These are phyloP conservation scores for Styela clava DNA, from an alignment of 23 tunicate species.

Conservation along the genomic window DNA sequence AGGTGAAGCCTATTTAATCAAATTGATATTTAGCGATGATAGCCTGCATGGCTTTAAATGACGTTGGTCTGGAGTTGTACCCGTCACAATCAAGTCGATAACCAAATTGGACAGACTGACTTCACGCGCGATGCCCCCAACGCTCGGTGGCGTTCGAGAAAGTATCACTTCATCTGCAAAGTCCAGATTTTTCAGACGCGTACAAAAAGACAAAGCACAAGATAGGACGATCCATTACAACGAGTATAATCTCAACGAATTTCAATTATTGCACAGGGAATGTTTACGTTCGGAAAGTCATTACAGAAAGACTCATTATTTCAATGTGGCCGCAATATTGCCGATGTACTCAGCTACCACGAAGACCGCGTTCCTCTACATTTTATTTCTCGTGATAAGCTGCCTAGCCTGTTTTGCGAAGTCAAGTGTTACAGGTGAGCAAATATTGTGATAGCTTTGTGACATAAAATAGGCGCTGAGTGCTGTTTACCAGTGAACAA, in stretches of 20 bases:
- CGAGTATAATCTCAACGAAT: neutral
- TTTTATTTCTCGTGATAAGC: neutral
- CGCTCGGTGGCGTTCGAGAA: neutral
- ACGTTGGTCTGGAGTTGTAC: neutral
- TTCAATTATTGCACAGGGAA: neutral
- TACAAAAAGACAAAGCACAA: neutral
- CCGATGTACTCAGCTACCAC: conserved; percentile 12
- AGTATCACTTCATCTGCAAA: neutral
- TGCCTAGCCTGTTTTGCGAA: neutral
- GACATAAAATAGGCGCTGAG: neutral
- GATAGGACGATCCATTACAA: neutral
- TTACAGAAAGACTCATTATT: conserved; percentile 1
- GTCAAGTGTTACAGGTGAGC: conserved; percentile 5
- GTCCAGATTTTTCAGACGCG: neutral
- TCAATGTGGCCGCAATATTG: conserved; percentile 8
- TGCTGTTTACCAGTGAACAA: neutral
- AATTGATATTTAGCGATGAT: neutral
- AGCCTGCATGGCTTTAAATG: neutral
- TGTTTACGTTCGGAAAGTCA: neutral
- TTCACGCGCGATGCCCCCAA: neutral
- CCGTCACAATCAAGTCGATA: neutral
- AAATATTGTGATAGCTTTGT: neutral
- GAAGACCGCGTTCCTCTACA: neutral
- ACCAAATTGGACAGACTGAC: neutral
- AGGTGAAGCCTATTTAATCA: conserved; percentile 10